Percentiles rank a stretch among this genome's conserved stretches.
Conservation (phyloP, 2,888 invertebrate genomes). For the Sceliomorpha sp. region DNA sequence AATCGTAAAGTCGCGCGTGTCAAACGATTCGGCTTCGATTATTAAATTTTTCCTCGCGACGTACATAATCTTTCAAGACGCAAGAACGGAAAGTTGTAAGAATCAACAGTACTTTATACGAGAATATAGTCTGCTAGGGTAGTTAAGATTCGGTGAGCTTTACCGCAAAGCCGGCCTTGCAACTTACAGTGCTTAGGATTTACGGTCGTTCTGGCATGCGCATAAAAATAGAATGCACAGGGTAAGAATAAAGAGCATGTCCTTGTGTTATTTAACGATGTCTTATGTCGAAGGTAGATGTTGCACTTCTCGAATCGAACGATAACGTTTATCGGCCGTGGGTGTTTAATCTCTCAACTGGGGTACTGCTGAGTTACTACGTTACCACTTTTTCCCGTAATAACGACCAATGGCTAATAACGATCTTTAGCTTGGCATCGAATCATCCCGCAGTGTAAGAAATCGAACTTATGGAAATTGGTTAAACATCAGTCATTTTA, state of each 20-base stretch:
- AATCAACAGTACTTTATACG: constrained; percentile 1
- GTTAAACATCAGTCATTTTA: no score
- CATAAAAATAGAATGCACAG: constrained; percentile 19
- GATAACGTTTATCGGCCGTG: constrained; percentile 5
- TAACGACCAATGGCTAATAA: no score
- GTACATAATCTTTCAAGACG: constrained; percentile 4
- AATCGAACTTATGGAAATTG: no score
- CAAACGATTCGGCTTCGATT: no score
- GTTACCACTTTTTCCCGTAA: no score
- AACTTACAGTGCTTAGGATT: constrained; percentile 22
- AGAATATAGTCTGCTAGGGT: constrained; percentile 9
- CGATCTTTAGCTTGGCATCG: no score
- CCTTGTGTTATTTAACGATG: constrained; percentile 20
- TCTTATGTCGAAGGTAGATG: constrained; percentile 9
- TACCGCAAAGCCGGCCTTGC: constrained; percentile 21
- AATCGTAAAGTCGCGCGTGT: no score
- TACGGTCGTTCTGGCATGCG: constrained; percentile 19
- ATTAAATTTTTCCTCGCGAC: neutral
- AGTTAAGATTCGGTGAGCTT: constrained; percentile 18
- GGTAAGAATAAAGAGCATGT: constrained; percentile 20
- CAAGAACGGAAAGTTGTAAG: constrained; percentile 4
- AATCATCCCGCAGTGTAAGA: no score
- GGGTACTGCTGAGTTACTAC: neutral
- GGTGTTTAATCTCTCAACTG: neutral
- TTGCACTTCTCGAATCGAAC: constrained; percentile 15